Evolutionary conservation across 2,888 invertebrate species (phyloP).

Genomic region (Athalia cordata): DNA sequence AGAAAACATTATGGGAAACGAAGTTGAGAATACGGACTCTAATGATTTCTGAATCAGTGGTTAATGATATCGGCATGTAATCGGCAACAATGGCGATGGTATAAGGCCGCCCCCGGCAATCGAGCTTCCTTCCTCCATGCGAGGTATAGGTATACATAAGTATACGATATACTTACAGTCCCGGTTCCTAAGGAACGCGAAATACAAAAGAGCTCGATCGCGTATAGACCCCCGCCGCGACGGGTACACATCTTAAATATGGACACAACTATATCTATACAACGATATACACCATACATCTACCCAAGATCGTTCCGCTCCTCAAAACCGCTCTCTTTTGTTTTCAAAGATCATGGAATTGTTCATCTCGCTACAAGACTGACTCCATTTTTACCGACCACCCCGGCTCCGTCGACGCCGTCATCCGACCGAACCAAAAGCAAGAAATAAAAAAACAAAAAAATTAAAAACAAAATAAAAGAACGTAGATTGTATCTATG

Average conservation of each 20-base stretch:
- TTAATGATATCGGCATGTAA: conserved; percentile 61
- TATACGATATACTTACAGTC: not conserved
- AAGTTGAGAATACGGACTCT: conserved; percentile 24
- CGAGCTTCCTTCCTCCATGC: not conserved
- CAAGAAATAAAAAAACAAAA: not conserved
- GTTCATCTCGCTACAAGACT: not conserved
- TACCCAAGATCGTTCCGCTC: not conserved
- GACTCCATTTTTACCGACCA: conserved; percentile 11
- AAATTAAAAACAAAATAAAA: not conserved
- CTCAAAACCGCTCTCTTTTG: conserved; percentile 23
- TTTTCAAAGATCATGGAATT: conserved; percentile 34
- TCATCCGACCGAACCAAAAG: not conserved
- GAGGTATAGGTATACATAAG: no score
- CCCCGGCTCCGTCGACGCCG: not conserved
- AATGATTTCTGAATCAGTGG: conserved; percentile 55
- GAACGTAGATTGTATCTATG: no score
- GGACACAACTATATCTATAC: no score
- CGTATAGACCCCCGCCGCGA: conserved; percentile 33
- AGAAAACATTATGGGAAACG: conserved; percentile 9
- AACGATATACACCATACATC: no score
- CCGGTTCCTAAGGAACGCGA: conserved; percentile 25
- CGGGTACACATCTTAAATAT: not conserved
- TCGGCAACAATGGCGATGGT: conserved; percentile 50
- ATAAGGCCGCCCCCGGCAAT: conserved; percentile 25
- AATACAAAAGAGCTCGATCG: conserved; percentile 31